phyloP scores from a whole-genome alignment of 2,888 invertebrate species.

The Chouioia cunea region DNA sequence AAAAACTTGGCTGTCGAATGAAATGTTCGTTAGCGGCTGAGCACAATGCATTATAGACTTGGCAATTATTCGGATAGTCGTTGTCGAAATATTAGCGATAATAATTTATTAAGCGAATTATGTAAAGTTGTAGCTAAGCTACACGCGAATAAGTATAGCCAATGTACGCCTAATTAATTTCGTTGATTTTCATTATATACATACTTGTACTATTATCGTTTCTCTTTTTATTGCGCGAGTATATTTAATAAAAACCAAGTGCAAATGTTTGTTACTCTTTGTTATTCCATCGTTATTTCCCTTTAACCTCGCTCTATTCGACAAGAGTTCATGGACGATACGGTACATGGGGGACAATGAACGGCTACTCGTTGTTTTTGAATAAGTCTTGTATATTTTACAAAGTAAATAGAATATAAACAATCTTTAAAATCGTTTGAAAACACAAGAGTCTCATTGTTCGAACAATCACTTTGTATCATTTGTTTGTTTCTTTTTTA shows the following conservation, averaged over 20 bases:
- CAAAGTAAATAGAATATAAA: slow-evolving; percentile 68
- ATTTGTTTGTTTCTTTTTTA: slow-evolving; percentile 10
- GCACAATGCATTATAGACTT: slow-evolving; percentile 8
- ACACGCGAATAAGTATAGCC: not conserved
- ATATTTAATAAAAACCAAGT: slow-evolving; percentile 34
- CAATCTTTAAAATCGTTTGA: slow-evolving; percentile 66
- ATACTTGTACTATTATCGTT: slow-evolving; percentile 18
- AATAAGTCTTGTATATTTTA: slow-evolving; percentile 67
- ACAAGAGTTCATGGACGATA: too few species aligned
- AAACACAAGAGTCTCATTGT: slow-evolving; percentile 63
- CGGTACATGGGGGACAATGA: too few species aligned
- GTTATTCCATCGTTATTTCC: too few species aligned
- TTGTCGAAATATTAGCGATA: slow-evolving; percentile 1
- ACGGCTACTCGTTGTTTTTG: slow-evolving; percentile 30
- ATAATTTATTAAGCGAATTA: slow-evolving; percentile 27
- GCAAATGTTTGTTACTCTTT: slow-evolving; percentile 29
- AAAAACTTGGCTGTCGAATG: not conserved
- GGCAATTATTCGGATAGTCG: slow-evolving; percentile 10
- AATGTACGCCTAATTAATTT: too few species aligned
- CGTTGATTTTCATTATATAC: too few species aligned
- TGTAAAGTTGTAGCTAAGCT: not conserved
- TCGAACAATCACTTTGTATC: slow-evolving; percentile 56
- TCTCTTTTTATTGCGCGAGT: slow-evolving; percentile 30
- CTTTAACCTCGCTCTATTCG: too few species aligned
- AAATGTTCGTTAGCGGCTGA: not conserved